phyloP scores from a whole-genome alignment of 2,888 invertebrate genomes.

The Endotricha flammealis region DNA sequence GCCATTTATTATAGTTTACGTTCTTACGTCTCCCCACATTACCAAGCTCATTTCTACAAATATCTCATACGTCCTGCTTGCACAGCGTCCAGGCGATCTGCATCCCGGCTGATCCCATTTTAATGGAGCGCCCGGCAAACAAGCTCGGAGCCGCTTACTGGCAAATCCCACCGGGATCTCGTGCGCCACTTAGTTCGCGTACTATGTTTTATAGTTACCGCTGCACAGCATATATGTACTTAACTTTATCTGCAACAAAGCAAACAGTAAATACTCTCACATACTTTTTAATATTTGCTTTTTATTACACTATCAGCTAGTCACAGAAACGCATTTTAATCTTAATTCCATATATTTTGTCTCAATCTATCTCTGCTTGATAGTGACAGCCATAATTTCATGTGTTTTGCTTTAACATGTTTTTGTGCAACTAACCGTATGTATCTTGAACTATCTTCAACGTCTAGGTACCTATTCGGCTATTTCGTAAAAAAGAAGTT shows the following conservation, averaged over 20 bases:
- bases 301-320: no score
- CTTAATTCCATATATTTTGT: no score
- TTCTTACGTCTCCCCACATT: constrained; percentile 14
- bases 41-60: constrained; percentile 32
- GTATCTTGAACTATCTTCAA: no score
- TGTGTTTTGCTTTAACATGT: no score
- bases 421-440: no score
- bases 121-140: constrained; percentile 78
- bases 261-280: not conserved
- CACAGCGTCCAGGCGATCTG: constrained; percentile 68
- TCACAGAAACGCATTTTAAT: no score
- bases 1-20: not conserved
- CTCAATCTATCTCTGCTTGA: no score
- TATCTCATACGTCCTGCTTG: constrained; percentile 36
- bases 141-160: constrained; percentile 72
- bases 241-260: constrained; percentile 9
- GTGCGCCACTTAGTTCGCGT: constrained; percentile 65
- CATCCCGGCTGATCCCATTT: constrained; percentile 76
- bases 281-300: not conserved
- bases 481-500: no score
- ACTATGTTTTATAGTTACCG: constrained; percentile 44
- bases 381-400: no score
- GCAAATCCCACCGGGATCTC: constrained; percentile 68
- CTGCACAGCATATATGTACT: constrained; percentile 12
- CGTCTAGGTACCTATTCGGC: constrained; percentile 25